Evolutionary conservation across 2,797 vertebrate genomes (phyloP).

Genomic region (Poecile montanus): DNA sequence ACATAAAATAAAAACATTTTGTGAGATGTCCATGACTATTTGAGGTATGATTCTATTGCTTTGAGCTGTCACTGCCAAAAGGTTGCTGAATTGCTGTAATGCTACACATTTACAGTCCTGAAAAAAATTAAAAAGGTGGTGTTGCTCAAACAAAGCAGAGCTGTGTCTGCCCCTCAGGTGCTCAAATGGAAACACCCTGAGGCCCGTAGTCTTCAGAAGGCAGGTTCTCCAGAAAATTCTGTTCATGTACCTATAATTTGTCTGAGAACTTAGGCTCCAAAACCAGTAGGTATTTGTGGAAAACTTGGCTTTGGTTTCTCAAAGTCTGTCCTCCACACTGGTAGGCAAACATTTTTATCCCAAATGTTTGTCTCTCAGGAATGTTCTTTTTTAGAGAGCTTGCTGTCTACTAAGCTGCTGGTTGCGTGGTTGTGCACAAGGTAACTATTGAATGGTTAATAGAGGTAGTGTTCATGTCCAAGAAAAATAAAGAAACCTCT

Average conservation of each 20-base stretch:
- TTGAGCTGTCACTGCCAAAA: not conserved
- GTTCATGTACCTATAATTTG: not conserved
- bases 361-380: not conserved
- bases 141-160: not conserved
- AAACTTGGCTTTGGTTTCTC: not conserved
- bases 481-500: not conserved
- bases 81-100: not conserved
- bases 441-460: not conserved
- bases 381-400: not conserved
- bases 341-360: not conserved
- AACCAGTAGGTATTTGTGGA: not conserved
- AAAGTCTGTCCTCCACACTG: not conserved
- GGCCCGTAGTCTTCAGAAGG: not conserved
- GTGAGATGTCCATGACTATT: not conserved
- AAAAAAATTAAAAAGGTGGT: not conserved
- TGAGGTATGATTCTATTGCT: not conserved
- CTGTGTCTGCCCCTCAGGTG: not conserved
- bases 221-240: not conserved
- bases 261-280: not conserved
- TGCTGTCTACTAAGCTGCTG: not conserved
- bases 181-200: not conserved
- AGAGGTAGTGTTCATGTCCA: not conserved
- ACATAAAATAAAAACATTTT: not conserved
- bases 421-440: not conserved
- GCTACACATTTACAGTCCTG: not conserved